Percentiles rank a stretch among this genome's conserved stretches.
Conservation (phyloP, 1,140 invertebrate species). For the Notospermus geniculatus region DNA sequence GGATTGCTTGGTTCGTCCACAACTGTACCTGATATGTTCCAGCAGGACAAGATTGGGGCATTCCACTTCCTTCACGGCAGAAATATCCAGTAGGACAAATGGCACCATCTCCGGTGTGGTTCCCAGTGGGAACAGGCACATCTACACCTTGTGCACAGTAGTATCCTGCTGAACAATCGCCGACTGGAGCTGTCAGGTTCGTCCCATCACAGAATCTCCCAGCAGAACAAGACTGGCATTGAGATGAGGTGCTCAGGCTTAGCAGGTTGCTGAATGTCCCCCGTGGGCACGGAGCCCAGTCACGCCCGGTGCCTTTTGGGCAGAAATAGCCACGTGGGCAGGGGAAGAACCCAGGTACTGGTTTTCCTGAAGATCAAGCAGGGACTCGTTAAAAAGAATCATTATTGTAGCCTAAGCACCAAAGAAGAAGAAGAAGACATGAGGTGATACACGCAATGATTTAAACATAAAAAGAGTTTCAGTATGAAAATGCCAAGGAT, state of each 20-base stretch:
- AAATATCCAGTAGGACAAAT: slow-evolving; percentile 45
- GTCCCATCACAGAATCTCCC: slow-evolving; percentile 46
- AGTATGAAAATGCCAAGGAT: too few species aligned
- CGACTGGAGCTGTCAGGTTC: slow-evolving; percentile 43
- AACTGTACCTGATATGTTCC: slow-evolving; percentile 44
- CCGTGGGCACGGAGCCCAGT: slow-evolving; percentile 42
- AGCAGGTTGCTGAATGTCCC: slow-evolving; percentile 46
- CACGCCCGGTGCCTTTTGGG: slow-evolving; percentile 39
- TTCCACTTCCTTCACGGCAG: slow-evolving; percentile 36
- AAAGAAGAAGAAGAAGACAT: too few species aligned
- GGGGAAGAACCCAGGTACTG: slow-evolving; percentile 37
- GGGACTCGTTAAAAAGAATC: too few species aligned
- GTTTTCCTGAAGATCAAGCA: too few species aligned
- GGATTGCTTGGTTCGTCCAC: too few species aligned
- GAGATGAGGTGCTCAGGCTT: slow-evolving; percentile 30
- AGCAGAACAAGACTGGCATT: slow-evolving; percentile 45
- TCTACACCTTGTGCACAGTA: slow-evolving; percentile 46
- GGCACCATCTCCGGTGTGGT: slow-evolving; percentile 42
- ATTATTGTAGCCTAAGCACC: too few species aligned
- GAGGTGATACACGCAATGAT: too few species aligned
- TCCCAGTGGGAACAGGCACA: slow-evolving; percentile 35
- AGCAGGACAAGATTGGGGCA: slow-evolving; percentile 39
- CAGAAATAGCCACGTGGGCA: slow-evolving; percentile 51
- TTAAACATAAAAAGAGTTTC: too few species aligned
- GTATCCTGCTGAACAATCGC: slow-evolving; percentile 37